Evolutionary conservation across 2,888 invertebrate species (phyloP).

Genomic region (Xylota segnis): DNA sequence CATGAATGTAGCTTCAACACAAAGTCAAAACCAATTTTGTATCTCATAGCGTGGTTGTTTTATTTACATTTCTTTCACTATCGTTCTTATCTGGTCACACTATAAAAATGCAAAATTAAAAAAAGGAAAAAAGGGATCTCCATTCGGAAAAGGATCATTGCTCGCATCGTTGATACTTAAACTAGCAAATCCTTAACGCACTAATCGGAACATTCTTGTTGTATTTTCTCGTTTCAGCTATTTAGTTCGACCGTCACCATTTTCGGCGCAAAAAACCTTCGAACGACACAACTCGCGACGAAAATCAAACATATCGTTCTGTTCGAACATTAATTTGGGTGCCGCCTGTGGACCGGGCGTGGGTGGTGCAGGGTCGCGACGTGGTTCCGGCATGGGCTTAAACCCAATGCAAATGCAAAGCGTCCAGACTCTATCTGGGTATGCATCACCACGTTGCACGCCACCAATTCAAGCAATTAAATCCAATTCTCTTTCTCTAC

Average conservation of each 20-base stretch:
- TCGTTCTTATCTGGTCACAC: too few relatives aligned
- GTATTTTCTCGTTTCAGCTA: conserved; percentile 87
- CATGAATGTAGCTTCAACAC: too few relatives aligned
- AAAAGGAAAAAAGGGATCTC: too few relatives aligned
- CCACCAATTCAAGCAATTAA: conserved; percentile 93
- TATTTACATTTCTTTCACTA: too few relatives aligned
- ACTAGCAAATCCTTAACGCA: background rate
- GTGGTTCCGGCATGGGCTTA: conserved; percentile 89
- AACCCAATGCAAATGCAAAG: conserved; percentile 84
- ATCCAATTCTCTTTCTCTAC: conserved; percentile 94
- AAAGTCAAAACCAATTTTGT: too few relatives aligned
- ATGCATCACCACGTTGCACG: conserved; percentile 88
- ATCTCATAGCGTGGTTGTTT: too few relatives aligned
- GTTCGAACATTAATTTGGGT: conserved; percentile 91
- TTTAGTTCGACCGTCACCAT: conserved; percentile 96
- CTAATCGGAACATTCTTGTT: conserved; percentile 21
- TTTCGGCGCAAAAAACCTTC: conserved; percentile 97
- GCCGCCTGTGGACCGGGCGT: conserved; percentile 86
- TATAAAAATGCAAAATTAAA: too few relatives aligned
- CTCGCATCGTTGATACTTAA: conserved; percentile 6
- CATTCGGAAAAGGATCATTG: too few relatives aligned
- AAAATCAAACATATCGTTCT: conserved; percentile 96
- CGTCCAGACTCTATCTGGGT: conserved; percentile 85
- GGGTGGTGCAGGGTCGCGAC: conserved; percentile 87
- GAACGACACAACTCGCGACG: conserved; percentile 95